Evolutionary conservation across 2,888 invertebrate species (phyloP), one percentile per base, ranked within the genome.

Genomic region (Tribolium freemani): DNA sequence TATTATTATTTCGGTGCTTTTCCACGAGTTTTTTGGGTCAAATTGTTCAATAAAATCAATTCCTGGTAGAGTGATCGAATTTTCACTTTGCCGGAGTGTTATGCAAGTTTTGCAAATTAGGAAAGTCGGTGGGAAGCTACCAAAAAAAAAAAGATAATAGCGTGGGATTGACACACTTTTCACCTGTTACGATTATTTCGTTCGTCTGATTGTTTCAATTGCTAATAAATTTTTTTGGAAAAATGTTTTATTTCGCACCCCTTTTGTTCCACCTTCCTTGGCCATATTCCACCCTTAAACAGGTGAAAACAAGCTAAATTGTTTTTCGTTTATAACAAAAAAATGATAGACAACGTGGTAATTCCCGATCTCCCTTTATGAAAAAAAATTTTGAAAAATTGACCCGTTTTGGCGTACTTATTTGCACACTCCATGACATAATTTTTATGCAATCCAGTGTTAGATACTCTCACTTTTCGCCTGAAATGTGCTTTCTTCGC

Each of bases 101-200:
- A 63, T 54, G 56, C 11, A 63, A 63, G 31, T 1, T 31, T 38
- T 54, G 53, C 61, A 48, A 56, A 63, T 63, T 54, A 45, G 69
- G 61, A 69, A 63, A 61, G 54, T 45, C 69, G 16, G 69, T 70
- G 63, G 69, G 69, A 70, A 63, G 69, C 5, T 53, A 20, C 44
- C 54, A 10, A 53, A 69, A 45, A n/a, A 54, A 48, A 26, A 53
- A 51, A 26, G 26, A 54, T 70, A 46, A 66, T 20, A 48, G 50
- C 71, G 71, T 71, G 64, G 71, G 71, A 71, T 20, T 64, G 66
- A 51, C 71, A 56, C 53, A 71, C 30, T 66, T 64, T 63, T 48
- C 70, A 38, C 57, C 16, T 13, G 10, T n/a, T 30, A 38, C 11
- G 13, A 13, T 30, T 16, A 6, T 26, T 61, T 61, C 11, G 6